Base-by-base conservation (phyloP, 2,113 vertebrate genomes). In the Chionomys nivalis region DNA sequence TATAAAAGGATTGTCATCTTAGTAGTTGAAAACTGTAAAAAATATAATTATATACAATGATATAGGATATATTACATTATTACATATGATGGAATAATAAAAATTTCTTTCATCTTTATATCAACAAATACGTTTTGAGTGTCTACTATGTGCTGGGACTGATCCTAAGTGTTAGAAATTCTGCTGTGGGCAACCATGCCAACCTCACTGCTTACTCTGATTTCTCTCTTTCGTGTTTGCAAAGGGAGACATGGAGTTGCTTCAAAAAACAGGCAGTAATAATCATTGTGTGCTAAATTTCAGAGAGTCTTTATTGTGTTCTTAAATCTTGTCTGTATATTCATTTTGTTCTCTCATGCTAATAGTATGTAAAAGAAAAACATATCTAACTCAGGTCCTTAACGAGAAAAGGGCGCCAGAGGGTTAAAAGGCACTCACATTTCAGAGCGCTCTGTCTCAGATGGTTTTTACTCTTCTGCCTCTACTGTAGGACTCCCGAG, bases 11-110 rank as follows among this genome's bases (percentile, higher is more conserved):
- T 7, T 23, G 9, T 58, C 63, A 31, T 4, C 13, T 0, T 83
- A 55, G 79, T 11, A 87, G 83, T 70, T 91, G 61, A 58, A 89
- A 78, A 87, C 10, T 52, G 24, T 65, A 68, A 94, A 68, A 39
- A 85, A 47, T 52, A 1, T 77, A 93, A 87, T 95, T 63, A 94
- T n/a, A 58, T 31, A 39, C 66, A 92, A 92, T 95, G 92, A 94
- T 44, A 24, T 7, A 52, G 31, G 73, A 8, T 42, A 23, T 49
- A 77, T 86, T 70, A 42, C 42, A 42, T 70, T 52, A 96, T 93
- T 76, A 87, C 9, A 44, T 76, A 77, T 73, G 73, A 83, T 87
- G 82, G 82, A 90, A 77, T 88, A 75, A 88, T 66, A 75, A 88
- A 52, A 31, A 31, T 1, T 86, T 75, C 65, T 91, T 68, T 75